phyloP scores from a whole-genome alignment of 2,888 invertebrate genomes.

The Drosophila rubida region DNA sequence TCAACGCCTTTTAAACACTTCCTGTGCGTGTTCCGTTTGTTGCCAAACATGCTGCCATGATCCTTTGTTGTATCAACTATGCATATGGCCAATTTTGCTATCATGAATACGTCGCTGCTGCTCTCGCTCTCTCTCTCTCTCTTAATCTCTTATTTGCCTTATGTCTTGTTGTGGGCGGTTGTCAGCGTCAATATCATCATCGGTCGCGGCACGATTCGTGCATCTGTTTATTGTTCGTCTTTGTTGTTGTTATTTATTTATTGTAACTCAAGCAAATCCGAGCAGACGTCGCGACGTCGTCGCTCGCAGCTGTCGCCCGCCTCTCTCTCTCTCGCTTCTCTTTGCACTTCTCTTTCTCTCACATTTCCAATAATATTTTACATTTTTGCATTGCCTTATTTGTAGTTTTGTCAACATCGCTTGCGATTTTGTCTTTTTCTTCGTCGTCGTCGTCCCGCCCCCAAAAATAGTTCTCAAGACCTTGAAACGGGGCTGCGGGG shows the following conservation, averaged over 20 bases:
- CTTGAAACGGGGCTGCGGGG: conserved; percentile 39
- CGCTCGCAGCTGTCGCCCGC: conserved; percentile 51
- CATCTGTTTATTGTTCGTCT: conserved; percentile 62
- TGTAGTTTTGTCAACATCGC: conserved; percentile 69
- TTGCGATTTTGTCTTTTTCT: conserved; percentile 45
- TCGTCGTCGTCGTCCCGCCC: conserved; percentile 39
- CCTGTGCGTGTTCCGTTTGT: conserved; percentile 68
- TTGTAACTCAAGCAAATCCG: conserved; percentile 76
- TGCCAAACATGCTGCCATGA: conserved; percentile 41
- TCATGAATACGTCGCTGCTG: conserved; percentile 11
- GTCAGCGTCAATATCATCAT: conserved; percentile 62
- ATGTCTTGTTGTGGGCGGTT: conserved; percentile 61
- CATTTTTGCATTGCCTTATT: conserved; percentile 77
- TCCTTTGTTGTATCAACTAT: conserved; percentile 57
- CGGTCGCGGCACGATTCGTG: conserved; percentile 61
- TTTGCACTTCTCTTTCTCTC: conserved; percentile 37
- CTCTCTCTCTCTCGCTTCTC: conserved; percentile 36
- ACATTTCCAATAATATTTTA: conserved; percentile 66
- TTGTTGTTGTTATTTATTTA: conserved; percentile 51
- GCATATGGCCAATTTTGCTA: conserved; percentile 51
- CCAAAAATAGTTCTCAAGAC: conserved; percentile 70
- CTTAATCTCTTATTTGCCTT: conserved; percentile 7
- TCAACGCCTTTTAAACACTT: conserved; percentile 55
- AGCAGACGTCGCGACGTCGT: conserved; percentile 72
- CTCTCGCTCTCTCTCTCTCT: conserved; percentile 4